Conservation (phyloP, 2,888 invertebrate species). For the Resseliella maxima region DNA sequence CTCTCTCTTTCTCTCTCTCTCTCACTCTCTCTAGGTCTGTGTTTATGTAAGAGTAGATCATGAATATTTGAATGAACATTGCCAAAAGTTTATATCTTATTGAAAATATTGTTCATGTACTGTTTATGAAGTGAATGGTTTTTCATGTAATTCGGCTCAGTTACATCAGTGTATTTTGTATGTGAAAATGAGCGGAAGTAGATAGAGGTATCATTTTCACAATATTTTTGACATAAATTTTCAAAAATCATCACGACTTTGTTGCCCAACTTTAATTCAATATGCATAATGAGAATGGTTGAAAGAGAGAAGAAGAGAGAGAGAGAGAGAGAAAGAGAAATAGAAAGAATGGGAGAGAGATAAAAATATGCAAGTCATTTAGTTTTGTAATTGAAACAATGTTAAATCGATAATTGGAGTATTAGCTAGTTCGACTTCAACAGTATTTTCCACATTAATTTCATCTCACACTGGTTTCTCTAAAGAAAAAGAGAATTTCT, state of each 20-base stretch:
- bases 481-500: no score
- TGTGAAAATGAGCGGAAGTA: no score
- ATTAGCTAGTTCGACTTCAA: background rate
- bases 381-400: background rate
- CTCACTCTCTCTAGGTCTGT: no score
- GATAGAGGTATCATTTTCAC: background rate
- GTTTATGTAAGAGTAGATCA: background rate
- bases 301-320: no score
- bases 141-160: background rate
- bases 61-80: slow-evolving; percentile 10
- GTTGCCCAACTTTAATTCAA: background rate
- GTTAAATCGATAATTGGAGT: background rate
- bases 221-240: background rate
- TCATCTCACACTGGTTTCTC: background rate
- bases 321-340: no score
- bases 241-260: no score
- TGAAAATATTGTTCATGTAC: background rate
- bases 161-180: background rate
- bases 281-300: background rate
- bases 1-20: no score
- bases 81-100: slow-evolving; percentile 11
- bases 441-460: background rate
- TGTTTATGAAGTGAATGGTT: background rate
- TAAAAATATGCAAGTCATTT: background rate
- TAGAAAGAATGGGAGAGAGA: no score